Evolutionary conservation across 1,140 invertebrate species (phyloP), one percentile per base, ranked within the genome.

Genomic region (Listronotus bonariensis): DNA sequence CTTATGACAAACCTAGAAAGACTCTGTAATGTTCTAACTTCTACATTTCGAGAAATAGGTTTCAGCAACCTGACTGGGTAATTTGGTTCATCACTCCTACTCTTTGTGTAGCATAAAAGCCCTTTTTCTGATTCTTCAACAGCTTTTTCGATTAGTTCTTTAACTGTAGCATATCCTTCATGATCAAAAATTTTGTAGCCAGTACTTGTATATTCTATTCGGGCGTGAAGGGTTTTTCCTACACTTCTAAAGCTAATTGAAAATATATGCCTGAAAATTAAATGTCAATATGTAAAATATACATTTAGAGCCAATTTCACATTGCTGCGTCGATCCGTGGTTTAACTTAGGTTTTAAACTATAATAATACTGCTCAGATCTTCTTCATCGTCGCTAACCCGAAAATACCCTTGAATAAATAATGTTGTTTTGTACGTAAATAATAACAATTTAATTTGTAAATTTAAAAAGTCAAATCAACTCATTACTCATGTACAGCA

Each of bases 1-100:
- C 90, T 80, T 61, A 93, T 90, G 15, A 91, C 87, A 80, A 92
- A 90, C 53, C 90, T 82, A 74, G 90, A 91, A 17, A 92, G 79
- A 78, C 90, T 88, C 76, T 90, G 88, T 61, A 93, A 78, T 52
- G 88, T 86, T 65, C 87, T 82, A 49, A 92, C 88, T 77, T 90
- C 84, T 17, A 84, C 86, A 71, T 91, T 92, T 58, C 90, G 81
- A 49, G 90, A 92, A 10, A 92, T 82, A 15, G 91, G 90, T 76
- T 89, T 89, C 36, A 87, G 89, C n/a, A 92, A 77, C 55, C 88
- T 81, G 11, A 91, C 88, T 3, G 88, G 87, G 76, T 87, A 88
- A 59, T 87, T 84, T n/a, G 87, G 85, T 79, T 66, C 82, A 82
- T 59, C 82, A 80, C 38, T 83, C 76, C 36, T 32, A 14, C 54